Evolutionary conservation across 2,797 vertebrate species (phyloP).

Genomic region (Agapornis canus): DNA sequence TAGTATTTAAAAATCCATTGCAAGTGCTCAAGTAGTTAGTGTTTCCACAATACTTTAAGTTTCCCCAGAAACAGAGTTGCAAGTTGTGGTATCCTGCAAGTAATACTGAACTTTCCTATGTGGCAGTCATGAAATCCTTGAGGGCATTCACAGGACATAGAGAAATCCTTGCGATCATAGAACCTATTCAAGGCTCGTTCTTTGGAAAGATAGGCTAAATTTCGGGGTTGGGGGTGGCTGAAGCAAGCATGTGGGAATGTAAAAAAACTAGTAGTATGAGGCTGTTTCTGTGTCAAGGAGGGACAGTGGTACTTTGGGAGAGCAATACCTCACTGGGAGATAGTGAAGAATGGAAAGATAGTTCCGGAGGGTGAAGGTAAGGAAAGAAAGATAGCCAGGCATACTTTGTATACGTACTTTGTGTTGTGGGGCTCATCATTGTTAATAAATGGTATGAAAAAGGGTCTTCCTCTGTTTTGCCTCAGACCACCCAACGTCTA

Average conservation of each 20-base stretch:
- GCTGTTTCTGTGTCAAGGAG: background rate
- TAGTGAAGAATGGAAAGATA: background rate
- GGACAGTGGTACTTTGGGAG: background rate
- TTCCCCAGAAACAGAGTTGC: background rate
- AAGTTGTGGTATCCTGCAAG: background rate
- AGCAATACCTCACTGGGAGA: fast-evolving
- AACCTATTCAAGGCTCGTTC: background rate
- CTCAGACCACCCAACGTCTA: background rate
- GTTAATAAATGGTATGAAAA: background rate
- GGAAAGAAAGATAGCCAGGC: background rate
- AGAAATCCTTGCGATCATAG: background rate
- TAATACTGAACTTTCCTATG: background rate
- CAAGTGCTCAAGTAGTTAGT: background rate
- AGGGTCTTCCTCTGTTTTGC: background rate
- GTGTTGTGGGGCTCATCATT: background rate
- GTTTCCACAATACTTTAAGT: background rate
- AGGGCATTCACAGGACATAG: background rate
- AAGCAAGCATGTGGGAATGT: background rate
- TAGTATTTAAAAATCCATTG: background rate
- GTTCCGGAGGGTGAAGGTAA: background rate
- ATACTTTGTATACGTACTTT: background rate
- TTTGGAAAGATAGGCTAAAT: background rate
- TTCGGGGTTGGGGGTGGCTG: fast-evolving
- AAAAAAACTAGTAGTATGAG: background rate
- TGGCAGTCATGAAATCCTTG: background rate